Evolutionary conservation across 2,797 vertebrate species (phyloP).

Genomic region (Macropodus opercularis): DNA sequence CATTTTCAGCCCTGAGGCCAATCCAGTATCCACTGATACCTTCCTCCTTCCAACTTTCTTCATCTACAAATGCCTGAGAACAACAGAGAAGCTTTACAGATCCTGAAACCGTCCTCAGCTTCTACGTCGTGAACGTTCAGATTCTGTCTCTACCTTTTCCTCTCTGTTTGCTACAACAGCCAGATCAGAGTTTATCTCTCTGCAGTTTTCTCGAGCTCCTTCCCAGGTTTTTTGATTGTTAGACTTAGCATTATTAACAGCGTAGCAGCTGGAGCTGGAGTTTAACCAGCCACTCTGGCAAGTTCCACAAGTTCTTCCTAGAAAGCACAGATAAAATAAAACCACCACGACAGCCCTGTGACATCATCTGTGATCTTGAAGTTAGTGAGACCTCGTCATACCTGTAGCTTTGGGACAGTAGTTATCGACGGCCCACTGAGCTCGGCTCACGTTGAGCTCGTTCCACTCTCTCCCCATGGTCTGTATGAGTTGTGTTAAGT

Average conservation of each 20-base stretch:
- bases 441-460: slow-evolving; percentile 7
- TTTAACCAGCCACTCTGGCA: slow-evolving; percentile 12
- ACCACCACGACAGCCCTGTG: neutral
- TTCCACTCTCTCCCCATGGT: neutral
- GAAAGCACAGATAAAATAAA: neutral
- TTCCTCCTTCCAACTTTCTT: accelerated
- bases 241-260: accelerated
- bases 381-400: neutral
- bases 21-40: slow-evolving; percentile 46
- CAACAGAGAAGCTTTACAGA: neutral
- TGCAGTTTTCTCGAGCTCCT: slow-evolving; percentile 41
- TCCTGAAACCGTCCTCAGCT: no score
- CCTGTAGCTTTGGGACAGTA: slow-evolving; percentile 30
- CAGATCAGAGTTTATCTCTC: slow-evolving; percentile 31
- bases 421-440: slow-evolving; percentile 33
- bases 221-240: slow-evolving; percentile 5
- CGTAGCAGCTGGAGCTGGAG: slow-evolving; percentile 44
- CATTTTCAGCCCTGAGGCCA: slow-evolving; percentile 36
- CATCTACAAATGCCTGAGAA: slow-evolving; percentile 31
- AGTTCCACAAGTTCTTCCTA: slow-evolving; percentile 39
- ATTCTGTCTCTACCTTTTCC: slow-evolving; percentile 46
- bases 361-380: neutral
- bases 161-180: neutral
- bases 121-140: no score
- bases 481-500: slow-evolving; percentile 18